Conservation (phyloP, 2,888 invertebrate species). For the Tyria jacobaeae region DNA sequence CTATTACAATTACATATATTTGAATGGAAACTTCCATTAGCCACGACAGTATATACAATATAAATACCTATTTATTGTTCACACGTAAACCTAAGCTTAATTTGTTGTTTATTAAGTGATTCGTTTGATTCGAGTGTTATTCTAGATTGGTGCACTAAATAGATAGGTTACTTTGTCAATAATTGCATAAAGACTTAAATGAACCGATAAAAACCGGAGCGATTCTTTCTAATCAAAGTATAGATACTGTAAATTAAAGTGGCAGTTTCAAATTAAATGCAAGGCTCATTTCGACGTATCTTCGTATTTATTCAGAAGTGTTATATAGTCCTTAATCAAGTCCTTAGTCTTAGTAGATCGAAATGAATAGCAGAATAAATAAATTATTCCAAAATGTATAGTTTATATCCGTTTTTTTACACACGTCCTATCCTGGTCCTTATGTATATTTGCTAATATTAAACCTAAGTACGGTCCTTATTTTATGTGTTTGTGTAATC, state of each 20-base stretch:
- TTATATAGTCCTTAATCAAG: no score
- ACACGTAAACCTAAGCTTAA: slow-evolving; percentile 13
- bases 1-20: not conserved
- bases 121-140: slow-evolving; percentile 20
- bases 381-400: slow-evolving; percentile 3
- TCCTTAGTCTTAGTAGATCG: no score
- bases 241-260: not conserved
- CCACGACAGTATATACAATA: not conserved
- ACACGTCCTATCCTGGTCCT: not conserved
- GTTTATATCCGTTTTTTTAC: not conserved
- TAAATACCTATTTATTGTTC: no score
- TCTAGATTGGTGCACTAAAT: slow-evolving; percentile 19
- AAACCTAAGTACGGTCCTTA: slow-evolving; percentile 22
- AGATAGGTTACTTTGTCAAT: slow-evolving; percentile 23
- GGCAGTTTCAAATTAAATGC: not conserved
- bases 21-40: not conserved
- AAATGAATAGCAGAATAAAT: not conserved
- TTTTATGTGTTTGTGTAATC: slow-evolving; percentile 22
- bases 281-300: no score
- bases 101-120: slow-evolving; percentile 33
- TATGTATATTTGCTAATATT: slow-evolving; percentile 24
- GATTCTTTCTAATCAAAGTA: no score
- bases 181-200: slow-evolving; percentile 25
- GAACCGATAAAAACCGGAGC: not conserved
- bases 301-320: no score